phyloP scores from a whole-genome alignment of 2,797 vertebrate genomes.

The Protonibea diacanthus region DNA sequence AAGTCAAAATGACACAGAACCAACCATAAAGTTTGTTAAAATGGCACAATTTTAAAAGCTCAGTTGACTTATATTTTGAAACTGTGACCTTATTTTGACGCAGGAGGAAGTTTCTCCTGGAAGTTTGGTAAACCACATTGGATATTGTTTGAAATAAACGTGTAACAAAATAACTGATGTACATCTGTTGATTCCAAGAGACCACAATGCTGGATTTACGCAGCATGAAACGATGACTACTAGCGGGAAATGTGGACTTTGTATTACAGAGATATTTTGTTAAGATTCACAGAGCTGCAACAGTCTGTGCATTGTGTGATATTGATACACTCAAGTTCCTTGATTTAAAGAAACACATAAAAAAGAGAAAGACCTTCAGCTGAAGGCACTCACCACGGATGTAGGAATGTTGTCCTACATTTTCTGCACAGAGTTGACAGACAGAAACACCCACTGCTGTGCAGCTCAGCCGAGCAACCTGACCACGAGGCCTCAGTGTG shows the following conservation, averaged over 20 bases:
- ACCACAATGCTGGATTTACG: background rate
- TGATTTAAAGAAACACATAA: too few relatives aligned
- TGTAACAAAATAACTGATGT: background rate
- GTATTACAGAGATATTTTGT: background rate
- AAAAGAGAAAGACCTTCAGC: too few relatives aligned
- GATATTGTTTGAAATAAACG: conserved; percentile 10
- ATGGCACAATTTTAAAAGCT: background rate
- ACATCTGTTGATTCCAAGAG: background rate
- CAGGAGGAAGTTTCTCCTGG: background rate
- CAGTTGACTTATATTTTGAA: background rate
- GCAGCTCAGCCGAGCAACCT: too few relatives aligned
- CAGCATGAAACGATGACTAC: background rate
- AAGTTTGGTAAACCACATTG: background rate
- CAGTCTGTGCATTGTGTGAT: background rate
- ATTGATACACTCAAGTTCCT: too few relatives aligned
- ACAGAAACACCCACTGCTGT: too few relatives aligned
- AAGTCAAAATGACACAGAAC: conserved; percentile 67
- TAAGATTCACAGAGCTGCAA: background rate
- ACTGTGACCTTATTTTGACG: background rate
- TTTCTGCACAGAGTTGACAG: too few relatives aligned
- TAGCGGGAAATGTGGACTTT: background rate
- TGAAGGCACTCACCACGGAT: too few relatives aligned
- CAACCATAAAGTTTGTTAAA: conserved; percentile 1
- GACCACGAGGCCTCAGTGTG: too few relatives aligned
- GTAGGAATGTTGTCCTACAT: too few relatives aligned